Base-by-base conservation (phyloP, 1,140 invertebrate genomes). In the Prorops nasuta region DNA sequence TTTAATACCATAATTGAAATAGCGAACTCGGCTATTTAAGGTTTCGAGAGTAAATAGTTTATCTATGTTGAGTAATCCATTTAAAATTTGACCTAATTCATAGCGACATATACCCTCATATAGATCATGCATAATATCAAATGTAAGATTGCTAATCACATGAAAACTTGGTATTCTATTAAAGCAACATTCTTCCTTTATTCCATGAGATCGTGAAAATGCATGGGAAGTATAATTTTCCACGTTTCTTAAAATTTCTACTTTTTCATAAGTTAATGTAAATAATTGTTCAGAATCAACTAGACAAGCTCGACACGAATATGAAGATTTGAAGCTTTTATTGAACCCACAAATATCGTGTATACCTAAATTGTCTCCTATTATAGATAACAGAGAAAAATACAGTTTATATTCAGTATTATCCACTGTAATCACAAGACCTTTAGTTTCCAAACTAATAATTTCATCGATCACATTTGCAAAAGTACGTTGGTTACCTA, bases 301-400 rank as follows among this genome's bases (percentile, higher is more conserved):
- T 21, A 21, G 21, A 20, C 42, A 51, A 32, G 37, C 34, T 45
- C 42, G 18, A 14, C 49, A 51, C 20, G 19, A 18, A 45, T 46
- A 45, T 12, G 22, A 20, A 14, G 42, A 19, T 20, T 36, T 35
- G 15, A 51, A 51, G 12, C 42, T 24, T 8, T 35, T 35, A 22
- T 15, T 28, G 3, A 44, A 10, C 3, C 40, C 47, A 44, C 22
- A 44, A 34, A 49, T 49, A 42, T 18, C 21, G 14, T 49, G 39
- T 31, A 49, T 44, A 17, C 20, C 40, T 36, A 49, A 44, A 16
- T 49, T 49, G 3, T 49, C 47, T 18, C 40, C 47, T 3, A 44
- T 4, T 8, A 49, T 34, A 3, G 44, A 42, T 32, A 31, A 20
- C 7, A 42, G 31, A 39, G 39, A 22, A 44, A 49, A 32, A 44